These are phyloP conservation scores for Seriola quinqueradiata DNA, from an alignment of 2,113 vertebrate genomes.

Conservation along the genomic window DNA sequence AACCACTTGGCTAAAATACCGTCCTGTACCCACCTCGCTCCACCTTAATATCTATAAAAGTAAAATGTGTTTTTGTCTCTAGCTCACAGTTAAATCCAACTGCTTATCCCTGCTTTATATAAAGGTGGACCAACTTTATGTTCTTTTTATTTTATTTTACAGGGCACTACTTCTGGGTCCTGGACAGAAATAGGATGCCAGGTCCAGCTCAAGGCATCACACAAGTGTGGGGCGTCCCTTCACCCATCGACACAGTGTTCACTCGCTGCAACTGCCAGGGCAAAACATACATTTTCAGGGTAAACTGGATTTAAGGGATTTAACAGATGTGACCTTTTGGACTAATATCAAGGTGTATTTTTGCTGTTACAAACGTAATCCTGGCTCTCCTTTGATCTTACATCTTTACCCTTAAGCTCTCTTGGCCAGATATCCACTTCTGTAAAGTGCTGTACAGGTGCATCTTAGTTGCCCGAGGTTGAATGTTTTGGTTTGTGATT, in stretches of 20 bases:
- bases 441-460: neutral
- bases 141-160: neutral
- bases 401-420: neutral
- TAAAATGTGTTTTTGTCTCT: too few species aligned
- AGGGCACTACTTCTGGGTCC: constrained; percentile 95
- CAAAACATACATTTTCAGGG: constrained; percentile 97
- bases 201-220: constrained; percentile 86
- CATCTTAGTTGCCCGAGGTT: neutral
- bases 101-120: too few species aligned
- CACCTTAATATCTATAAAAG: too few species aligned
- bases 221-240: constrained; percentile 93
- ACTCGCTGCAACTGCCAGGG: constrained; percentile 96
- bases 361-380: too few species aligned
- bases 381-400: neutral
- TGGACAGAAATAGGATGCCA: constrained; percentile 83
- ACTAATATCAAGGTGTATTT: neutral
- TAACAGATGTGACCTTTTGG: neutral
- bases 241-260: constrained; percentile 94
- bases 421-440: neutral
- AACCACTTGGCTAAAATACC: too few species aligned
- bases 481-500: neutral
- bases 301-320: constrained; percentile 59
- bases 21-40: too few species aligned
- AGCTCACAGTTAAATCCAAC: too few species aligned
- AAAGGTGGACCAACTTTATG: too few species aligned